Evolutionary conservation across 2,797 vertebrate genomes (phyloP), one percentile per base, ranked within the genome.

Genomic region (Vireo griseus): DNA sequence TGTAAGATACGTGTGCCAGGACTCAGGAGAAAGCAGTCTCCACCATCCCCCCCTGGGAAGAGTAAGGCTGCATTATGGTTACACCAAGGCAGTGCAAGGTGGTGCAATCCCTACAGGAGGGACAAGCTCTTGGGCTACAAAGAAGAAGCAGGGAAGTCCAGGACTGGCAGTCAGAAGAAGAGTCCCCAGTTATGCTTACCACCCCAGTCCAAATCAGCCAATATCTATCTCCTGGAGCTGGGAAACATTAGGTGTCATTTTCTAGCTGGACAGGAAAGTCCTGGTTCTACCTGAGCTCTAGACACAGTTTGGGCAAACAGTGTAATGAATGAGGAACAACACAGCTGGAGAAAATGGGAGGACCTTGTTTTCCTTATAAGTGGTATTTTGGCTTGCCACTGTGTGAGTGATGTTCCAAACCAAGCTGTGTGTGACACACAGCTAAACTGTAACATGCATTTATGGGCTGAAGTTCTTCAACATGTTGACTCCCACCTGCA

Each of bases 401-500:
- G 59, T 40, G 20, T 28, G 79, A 78, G 21, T 26, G 19, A 11
- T 42, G 31, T 22, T 84, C 68, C 65, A 83, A 88, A 69, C 13
- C 40, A 88, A 78, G n/a, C 22, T 39, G 1, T 3, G 1, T 59
- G 55, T 29, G 28, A 66, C 50, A 17, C 12, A 3, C 58, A 21
- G 37, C 47, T 45, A 28, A 57, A 58, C 21, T 20, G 6, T 24
- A 57, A 12, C 22, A 7, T 15, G 13, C 2, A 17, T 57, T 83
- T 44, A 57, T 6, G 29, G 29, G 8, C 10, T 51, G 26, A 58
- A 84, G 18, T 7, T 90, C 84, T 76, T 11, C 2, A 0, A 13
- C 1, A 0, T 50, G 11, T 0, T 48, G 28, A 29, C 28, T 90
- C 39, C 40, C 16, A 52, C 22, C 6, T 80, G 6, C 50, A 80